Conservation (phyloP, 2,888 invertebrate species). For the Hirtodrosophila duncani region DNA sequence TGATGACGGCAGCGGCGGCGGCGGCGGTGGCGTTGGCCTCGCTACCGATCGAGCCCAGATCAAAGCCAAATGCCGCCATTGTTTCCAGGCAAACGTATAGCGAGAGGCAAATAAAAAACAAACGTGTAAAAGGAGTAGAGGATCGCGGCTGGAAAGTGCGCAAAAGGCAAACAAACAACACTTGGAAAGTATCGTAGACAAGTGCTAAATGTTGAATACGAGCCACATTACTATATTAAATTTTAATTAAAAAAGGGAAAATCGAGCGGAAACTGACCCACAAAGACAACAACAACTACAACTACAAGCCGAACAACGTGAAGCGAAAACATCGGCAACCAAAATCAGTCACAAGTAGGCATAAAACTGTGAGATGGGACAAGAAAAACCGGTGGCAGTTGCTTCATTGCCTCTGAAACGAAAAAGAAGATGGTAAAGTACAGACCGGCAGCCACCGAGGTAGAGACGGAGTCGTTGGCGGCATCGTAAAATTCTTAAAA, state of each 20-base stretch:
- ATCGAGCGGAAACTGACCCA: slow-evolving; percentile 59
- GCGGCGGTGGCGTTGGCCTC: slow-evolving; percentile 55
- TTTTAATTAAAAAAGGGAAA: slow-evolving; percentile 64
- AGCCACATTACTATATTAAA: slow-evolving; percentile 45
- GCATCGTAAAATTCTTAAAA: slow-evolving; percentile 72
- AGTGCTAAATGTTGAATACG: slow-evolving; percentile 67
- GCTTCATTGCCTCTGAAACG: slow-evolving; percentile 53
- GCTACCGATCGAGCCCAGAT: slow-evolving; percentile 65
- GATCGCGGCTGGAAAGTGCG: slow-evolving; percentile 1
- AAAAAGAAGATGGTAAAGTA: slow-evolving; percentile 23
- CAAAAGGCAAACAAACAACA: slow-evolving; percentile 21
- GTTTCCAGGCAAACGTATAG: slow-evolving; percentile 36
- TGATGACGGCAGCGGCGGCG: slow-evolving; percentile 19
- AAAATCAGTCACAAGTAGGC: slow-evolving; percentile 50
- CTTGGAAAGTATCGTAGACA: slow-evolving; percentile 63
- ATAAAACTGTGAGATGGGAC: slow-evolving; percentile 55
- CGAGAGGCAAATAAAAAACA: background rate
- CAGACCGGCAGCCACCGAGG: slow-evolving; percentile 23
- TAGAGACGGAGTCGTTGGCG: slow-evolving; percentile 38
- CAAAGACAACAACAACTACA: slow-evolving; percentile 21
- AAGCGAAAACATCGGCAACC: background rate
- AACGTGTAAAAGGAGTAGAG: slow-evolving; percentile 1
- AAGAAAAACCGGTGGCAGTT: slow-evolving; percentile 68
- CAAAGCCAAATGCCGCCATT: slow-evolving; percentile 62
- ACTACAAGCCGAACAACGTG: too few relatives aligned